These are phyloP conservation scores for Felis catus DNA, from an alignment of 2,113 vertebrate species.

Conservation along the genomic window DNA sequence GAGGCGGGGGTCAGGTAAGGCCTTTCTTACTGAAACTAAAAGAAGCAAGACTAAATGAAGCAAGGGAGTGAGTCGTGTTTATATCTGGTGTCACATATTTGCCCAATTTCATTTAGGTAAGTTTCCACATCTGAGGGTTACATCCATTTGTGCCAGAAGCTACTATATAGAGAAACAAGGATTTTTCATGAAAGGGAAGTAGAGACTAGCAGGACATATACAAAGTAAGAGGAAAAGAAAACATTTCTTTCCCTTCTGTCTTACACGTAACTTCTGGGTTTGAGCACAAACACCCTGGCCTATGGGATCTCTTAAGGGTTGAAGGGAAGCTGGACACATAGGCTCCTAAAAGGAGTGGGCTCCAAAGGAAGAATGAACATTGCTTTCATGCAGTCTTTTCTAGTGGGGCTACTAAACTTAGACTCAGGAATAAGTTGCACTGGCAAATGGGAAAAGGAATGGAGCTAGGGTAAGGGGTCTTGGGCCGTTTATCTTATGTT, in stretches of 20 bases:
- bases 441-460: not conserved
- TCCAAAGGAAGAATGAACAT: not conserved
- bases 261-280: not conserved
- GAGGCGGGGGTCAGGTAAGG: not conserved
- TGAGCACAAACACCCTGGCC: not conserved
- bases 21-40: conserved; percentile 31
- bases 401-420: not conserved
- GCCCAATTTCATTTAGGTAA: not conserved
- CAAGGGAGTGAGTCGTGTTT: not conserved
- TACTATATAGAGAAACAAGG: not conserved
- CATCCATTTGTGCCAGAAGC: conserved; percentile 5
- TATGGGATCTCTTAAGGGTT: not conserved
- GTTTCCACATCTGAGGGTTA: not conserved
- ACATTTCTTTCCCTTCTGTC: not conserved
- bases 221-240: not conserved
- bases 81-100: not conserved
- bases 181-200: conserved; percentile 16
- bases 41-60: conserved; percentile 29
- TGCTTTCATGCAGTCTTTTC: not conserved
- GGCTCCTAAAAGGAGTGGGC: not conserved
- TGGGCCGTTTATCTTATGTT: not conserved
- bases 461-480: not conserved
- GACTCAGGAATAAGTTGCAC: not conserved
- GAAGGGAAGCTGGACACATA: not conserved
- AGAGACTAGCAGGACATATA: not conserved